These are phyloP conservation scores for Asbolus verrucosus DNA, from an alignment of 1,140 invertebrate genomes.

Conservation along the genomic window DNA sequence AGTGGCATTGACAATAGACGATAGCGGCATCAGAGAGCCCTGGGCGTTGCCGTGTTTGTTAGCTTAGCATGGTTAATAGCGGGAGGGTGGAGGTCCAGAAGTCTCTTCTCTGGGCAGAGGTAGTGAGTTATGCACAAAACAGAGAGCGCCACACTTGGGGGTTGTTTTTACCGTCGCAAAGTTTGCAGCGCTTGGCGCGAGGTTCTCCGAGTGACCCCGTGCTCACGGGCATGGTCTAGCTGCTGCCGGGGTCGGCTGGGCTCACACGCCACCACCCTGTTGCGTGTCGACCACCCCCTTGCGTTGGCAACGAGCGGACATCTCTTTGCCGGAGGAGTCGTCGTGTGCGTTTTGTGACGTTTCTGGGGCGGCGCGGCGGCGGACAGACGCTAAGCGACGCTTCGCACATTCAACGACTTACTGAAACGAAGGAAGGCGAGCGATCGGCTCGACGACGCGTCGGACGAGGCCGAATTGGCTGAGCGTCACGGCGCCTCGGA, in stretches of 20 bases:
- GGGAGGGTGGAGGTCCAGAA: not conserved
- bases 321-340: slow-evolving; percentile 35
- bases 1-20: slow-evolving; percentile 22
- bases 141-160: slow-evolving; percentile 31
- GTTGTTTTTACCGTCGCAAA: slow-evolving; percentile 63
- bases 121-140: slow-evolving; percentile 19
- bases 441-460: slow-evolving; percentile 21
- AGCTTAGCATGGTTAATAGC: slow-evolving; percentile 46
- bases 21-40: slow-evolving; percentile 11
- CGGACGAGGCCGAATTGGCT: slow-evolving; percentile 2
- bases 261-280: slow-evolving; percentile 48
- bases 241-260: slow-evolving; percentile 42
- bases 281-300: slow-evolving; percentile 37
- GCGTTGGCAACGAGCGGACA: slow-evolving; percentile 16
- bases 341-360: slow-evolving; percentile 33
- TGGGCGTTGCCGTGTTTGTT: slow-evolving; percentile 41
- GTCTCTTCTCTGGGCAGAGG: not conserved
- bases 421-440: slow-evolving; percentile 49
- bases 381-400: slow-evolving; percentile 45
- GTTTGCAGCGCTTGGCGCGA: slow-evolving; percentile 65
- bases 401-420: slow-evolving; percentile 47
- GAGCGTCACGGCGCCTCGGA: slow-evolving; percentile 3
- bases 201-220: slow-evolving; percentile 63
- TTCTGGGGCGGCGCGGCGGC: slow-evolving; percentile 39
- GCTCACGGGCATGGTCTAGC: slow-evolving; percentile 64